Evolutionary conservation across 1,140 invertebrate species (phyloP), one percentile per base, ranked within the genome.

Genomic region (Frieseomelitta varia): DNA sequence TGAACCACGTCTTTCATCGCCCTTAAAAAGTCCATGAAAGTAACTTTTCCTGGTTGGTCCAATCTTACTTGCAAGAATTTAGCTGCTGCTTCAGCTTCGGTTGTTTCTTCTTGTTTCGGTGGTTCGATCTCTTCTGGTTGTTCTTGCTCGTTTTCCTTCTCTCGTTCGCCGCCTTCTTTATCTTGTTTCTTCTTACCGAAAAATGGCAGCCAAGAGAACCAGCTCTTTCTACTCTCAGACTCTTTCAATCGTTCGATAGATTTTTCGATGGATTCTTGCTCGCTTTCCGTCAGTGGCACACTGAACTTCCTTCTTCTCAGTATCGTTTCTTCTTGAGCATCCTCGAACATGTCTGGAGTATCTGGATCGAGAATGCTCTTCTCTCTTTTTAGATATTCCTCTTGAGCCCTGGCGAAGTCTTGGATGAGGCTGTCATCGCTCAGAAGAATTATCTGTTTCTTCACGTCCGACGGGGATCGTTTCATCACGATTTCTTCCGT

Each of bases 361-460:
- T 93, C 90, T 4, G 88, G 87, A 79, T 93, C 91, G 0, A 93
- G 82, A 4, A 93, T 91, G 17, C 84, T 90, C 17, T 89, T 86
- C 51, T 91, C 92, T n/a, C 90, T 91, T 53, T 71, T 84, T 30
- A 92, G 34, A 67, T 94, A 92, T n/a, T 91, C 88, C n/a, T 87
- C 86, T 4, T 94, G 91, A 1, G 94, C 94, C 58, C 87, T 94
- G 14, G 87, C 90, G 15, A 94, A 88, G 68, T 95, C 94, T 19
- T 94, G 88, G 4, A 93, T 90, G 0, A 95, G 81, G 67, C 88
- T 92, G 14, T 94, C 93, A 53, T 95, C 90, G 27, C 84, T 92
- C 69, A 95, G 67, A 0, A 93, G 94, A 56, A 95, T 95, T 24
- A 95, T 93, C 67, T 94, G 92, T n/a, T 95, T 95, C 61, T 90